Evolutionary conservation across 2,113 vertebrate genomes (phyloP).

Genomic region (Heterochromis multidens): DNA sequence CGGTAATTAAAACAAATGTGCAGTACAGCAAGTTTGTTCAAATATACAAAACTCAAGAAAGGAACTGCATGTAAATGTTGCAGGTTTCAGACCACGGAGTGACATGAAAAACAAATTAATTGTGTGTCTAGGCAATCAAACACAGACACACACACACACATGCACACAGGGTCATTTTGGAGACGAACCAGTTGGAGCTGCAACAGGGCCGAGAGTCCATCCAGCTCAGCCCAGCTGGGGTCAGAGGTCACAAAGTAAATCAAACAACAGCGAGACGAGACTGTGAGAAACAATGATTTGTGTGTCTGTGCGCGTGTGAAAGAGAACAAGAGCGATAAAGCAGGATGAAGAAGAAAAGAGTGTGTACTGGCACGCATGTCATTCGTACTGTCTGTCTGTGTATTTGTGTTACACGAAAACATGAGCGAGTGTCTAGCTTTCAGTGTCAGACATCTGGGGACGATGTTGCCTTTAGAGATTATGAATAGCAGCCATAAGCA

Average conservation of each 20-base stretch:
- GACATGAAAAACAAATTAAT: background rate
- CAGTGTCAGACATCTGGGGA: constrained; percentile 6
- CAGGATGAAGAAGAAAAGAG: background rate
- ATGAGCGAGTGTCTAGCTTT: background rate
- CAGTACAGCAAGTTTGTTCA: background rate
- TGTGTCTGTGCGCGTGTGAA: constrained; percentile 1
- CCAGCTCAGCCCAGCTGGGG: constrained; percentile 47
- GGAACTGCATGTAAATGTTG: background rate
- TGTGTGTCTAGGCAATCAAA: background rate
- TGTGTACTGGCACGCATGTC: constrained; percentile 1
- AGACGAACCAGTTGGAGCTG: constrained; percentile 41
- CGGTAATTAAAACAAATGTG: background rate
- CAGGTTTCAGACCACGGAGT: background rate
- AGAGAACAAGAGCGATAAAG: background rate
- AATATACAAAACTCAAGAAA: background rate
- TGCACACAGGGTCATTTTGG: background rate
- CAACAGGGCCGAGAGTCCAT: constrained; percentile 54
- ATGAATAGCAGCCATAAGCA: constrained; percentile 4
- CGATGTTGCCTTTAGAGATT: constrained; percentile 39
- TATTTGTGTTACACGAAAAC: constrained; percentile 31
- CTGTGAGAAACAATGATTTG: constrained; percentile 64
- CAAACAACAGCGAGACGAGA: constrained; percentile 62
- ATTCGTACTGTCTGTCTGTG: constrained; percentile 1
- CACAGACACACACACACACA: background rate
- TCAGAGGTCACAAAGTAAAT: constrained; percentile 61